phyloP scores from a whole-genome alignment of 2,888 invertebrate species.

The Nasonia oneida region DNA sequence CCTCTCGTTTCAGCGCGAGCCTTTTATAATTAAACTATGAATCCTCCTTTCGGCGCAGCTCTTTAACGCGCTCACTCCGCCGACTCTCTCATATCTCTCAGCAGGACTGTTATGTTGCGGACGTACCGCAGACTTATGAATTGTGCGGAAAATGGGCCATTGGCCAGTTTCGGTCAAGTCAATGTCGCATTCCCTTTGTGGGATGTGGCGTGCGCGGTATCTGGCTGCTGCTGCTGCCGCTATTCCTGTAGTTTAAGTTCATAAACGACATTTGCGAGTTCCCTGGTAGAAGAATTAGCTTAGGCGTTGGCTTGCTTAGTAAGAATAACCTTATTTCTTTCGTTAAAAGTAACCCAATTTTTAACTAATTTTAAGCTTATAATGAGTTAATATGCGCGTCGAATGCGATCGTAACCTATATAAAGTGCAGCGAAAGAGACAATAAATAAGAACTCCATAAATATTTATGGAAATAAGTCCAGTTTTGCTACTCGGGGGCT shows the following conservation, averaged over 20 bases:
- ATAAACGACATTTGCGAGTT: slow-evolving; percentile 6
- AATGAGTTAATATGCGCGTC: no score
- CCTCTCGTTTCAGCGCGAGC: background rate
- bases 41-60: slow-evolving; percentile 20
- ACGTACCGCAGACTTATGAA: no score
- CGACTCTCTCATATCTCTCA: background rate
- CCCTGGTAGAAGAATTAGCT: no score
- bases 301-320: no score
- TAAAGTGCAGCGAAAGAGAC: no score
- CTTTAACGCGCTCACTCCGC: background rate
- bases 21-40: slow-evolving; percentile 57
- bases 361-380: no score
- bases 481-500: no score
- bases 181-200: slow-evolving; percentile 26
- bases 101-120: background rate
- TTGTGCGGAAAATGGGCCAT: background rate
- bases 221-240: background rate
- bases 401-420: no score
- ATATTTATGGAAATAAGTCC: no score
- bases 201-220: background rate
- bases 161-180: background rate
- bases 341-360: no score
- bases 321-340: no score
- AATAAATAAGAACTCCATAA: no score
- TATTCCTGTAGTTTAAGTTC: slow-evolving; percentile 28